Evolutionary conservation across 2,113 vertebrate genomes (phyloP).

Genomic region (Coregonus clupeaformis): DNA sequence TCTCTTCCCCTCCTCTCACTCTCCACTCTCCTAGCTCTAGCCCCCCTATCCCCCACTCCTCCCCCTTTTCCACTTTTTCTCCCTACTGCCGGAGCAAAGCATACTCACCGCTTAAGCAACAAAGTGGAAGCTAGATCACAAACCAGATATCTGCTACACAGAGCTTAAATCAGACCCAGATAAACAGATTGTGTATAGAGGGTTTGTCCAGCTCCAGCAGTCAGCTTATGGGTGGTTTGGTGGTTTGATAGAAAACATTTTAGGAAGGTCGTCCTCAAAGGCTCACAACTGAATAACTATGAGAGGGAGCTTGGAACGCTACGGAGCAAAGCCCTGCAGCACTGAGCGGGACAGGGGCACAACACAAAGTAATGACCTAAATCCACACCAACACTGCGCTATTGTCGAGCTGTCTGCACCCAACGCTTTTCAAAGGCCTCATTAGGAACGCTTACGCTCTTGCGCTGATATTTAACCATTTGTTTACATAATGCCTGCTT

Average conservation of each 20-base stretch:
- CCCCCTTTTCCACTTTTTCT: not conserved
- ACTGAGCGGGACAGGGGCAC: slow-evolving; percentile 24
- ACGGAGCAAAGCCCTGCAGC: not conserved
- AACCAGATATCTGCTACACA: not conserved
- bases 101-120: not conserved
- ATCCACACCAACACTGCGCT: slow-evolving; percentile 63
- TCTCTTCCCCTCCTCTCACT: no score
- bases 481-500: slow-evolving; percentile 67
- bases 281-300: slow-evolving; percentile 17
- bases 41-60: no score
- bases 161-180: not conserved
- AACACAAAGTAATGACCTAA: slow-evolving; percentile 68
- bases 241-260: not conserved
- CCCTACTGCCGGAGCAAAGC: not conserved
- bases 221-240: not conserved
- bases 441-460: slow-evolving; percentile 67
- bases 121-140: slow-evolving; percentile 7
- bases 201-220: not conserved
- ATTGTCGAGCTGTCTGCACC: slow-evolving; percentile 63
- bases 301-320: slow-evolving; percentile 22
- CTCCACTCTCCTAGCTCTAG: no score
- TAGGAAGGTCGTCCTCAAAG: slow-evolving; percentile 22
- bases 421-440: slow-evolving; percentile 62
- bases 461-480: slow-evolving; percentile 67
- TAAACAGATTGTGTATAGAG: not conserved